Base-by-base conservation (phyloP, 2,797 vertebrate species). In the Cossypha dichroa region DNA sequence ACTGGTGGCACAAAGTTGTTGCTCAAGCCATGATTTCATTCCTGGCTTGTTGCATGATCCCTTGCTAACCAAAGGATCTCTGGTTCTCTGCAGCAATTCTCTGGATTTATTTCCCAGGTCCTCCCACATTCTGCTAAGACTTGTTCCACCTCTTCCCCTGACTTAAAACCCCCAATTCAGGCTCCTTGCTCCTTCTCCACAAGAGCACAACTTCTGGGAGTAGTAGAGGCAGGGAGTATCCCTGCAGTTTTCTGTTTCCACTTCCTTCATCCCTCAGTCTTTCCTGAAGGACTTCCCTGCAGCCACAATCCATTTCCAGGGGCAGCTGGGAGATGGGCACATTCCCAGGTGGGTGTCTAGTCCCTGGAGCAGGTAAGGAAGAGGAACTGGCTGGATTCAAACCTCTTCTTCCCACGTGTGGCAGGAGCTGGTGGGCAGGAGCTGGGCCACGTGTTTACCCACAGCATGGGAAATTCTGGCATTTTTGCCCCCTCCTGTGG, bases 11-110 rank as follows among this genome's bases (percentile, higher is more conserved):
- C 85, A 87, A 79, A 87, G 38, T 55, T 15, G 1, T 70, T 70
- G 81, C 67, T 92, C 83, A 49, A 82, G 88, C 76, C 48, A 15
- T 60, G 67, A 77, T 92, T 92, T 93, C 63, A 77, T 77, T 82
- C 41, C 70, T 85, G 55, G 59, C 19, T 34, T 34, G 26, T 54
- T 75, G 76, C 67, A 22, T 5, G 51, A 66, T 66, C 40, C 62
- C 74, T 51, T 69, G 49, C 75, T 94, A 83, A 73, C 67, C 74
- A 56, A 33, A 90, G 41, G 48, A 89, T 77, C 86, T 82, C 6
- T 77, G 81, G 7, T 69, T 63, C 49, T 55, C 41, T 55, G 51
- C 70, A 79, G 48, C 45, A 49, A 14, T 60, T 69, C 76, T 40
- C 54, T 60, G 40, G 3, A 13, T 89, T 89, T 90, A 54, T 95